Evolutionary conservation across 2,113 vertebrate genomes (phyloP), one percentile per base, ranked within the genome.

Genomic region (Ellobius talpinus): DNA sequence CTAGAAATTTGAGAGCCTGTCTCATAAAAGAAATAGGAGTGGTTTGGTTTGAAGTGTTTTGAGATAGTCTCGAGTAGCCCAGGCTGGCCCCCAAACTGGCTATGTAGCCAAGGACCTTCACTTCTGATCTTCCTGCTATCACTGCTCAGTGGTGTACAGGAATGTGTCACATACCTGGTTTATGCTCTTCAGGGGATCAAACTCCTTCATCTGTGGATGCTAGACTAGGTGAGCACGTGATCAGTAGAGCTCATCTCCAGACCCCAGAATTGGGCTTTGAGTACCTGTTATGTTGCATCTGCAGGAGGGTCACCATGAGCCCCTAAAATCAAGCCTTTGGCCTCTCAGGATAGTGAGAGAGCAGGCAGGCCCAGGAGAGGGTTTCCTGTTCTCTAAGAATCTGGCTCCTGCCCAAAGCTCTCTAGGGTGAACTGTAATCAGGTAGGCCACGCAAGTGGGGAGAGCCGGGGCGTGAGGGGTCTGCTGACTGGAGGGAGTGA

Each of bases 401-500:
- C 39, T 26, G 66, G 19, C 11, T 81, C n/a, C 7, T 33, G 52
- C 50, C 24, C 39, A 76, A 36, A 31, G 21, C 45, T 77, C 19
- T 68, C 63, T 70, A 85, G 68, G 10, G 17, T 21, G 70, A 92
- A 24, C 26, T 52, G 17, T 87, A 63, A 21, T 52, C 55, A 47
- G 33, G 24, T 65, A 50, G 87, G 24, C 24, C 11, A 7, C 47
- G 33, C 55, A 42, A 50, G 13, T 61, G 9, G 39, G 3, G 29
- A 72, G 14, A 14, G 79, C 1, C 0, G 19, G 58, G 58, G 58
- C 5, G 23, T 1, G 3, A 91, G 47, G 29, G 55, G 24, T 50
- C 21, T 31, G 0, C 0, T 63, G 14, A 21, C 76, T 73, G 14
- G 23, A 7, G 52, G 23, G 1, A 24, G 45, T 1, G 5, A 61